Evolutionary conservation across 2,888 invertebrate species (phyloP).

Genomic region (Oegoconia quadripuncta): DNA sequence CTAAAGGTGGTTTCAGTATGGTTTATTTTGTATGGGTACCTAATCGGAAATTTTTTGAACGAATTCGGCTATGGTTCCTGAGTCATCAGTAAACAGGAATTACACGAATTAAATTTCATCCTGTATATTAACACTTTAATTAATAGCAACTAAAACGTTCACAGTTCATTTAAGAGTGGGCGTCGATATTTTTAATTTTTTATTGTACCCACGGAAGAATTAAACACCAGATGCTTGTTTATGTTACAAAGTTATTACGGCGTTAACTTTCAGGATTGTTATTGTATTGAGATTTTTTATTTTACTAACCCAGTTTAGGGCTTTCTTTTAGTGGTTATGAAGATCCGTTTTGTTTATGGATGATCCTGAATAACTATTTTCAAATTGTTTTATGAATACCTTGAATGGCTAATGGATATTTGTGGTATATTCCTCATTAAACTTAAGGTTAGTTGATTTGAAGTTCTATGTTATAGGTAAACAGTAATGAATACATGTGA

Average conservation of each 20-base stretch:
- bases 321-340: slow-evolving; percentile 4
- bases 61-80: too few relatives aligned
- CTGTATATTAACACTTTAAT: not conserved
- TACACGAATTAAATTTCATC: too few relatives aligned
- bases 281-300: slow-evolving; percentile 21
- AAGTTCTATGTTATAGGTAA: too few relatives aligned
- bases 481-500: too few relatives aligned
- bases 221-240: slow-evolving; percentile 41
- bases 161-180: slow-evolving; percentile 1
- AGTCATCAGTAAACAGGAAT: too few relatives aligned
- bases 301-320: slow-evolving; percentile 17
- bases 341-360: not conserved
- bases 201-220: slow-evolving; percentile 36
- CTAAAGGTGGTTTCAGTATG: too few relatives aligned
- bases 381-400: slow-evolving; percentile 6
- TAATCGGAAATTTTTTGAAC: too few relatives aligned
- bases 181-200: slow-evolving; percentile 25
- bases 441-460: too few relatives aligned
- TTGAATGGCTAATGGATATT: too few relatives aligned
- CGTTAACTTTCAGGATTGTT: slow-evolving; percentile 22
- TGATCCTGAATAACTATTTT: slow-evolving; percentile 2
- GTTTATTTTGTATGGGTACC: too few relatives aligned
- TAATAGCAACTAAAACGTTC: not conserved
- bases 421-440: too few relatives aligned
- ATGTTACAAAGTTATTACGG: slow-evolving; percentile 25